Base-by-base conservation (phyloP, 2,113 vertebrate species). In the Stigmatopora argus region DNA sequence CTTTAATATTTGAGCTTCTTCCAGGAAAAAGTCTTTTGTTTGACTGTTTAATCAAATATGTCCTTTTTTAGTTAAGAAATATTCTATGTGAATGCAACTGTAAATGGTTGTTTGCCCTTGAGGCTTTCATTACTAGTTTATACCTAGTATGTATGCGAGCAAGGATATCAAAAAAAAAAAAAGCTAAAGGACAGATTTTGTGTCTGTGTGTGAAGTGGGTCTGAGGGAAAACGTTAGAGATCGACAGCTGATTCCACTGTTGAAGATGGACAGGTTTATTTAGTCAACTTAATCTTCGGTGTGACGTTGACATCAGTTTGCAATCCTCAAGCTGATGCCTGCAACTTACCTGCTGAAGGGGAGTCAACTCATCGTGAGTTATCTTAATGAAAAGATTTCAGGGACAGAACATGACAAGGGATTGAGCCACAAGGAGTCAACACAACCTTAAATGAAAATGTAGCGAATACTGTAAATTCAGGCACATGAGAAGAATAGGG, bases 361-460 rank as follows among this genome's bases (percentile, higher is more conserved):
- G 13, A 14, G 53, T 14, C 53, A 55, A 12, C 53, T 55, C 23
- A 44, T 18, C 38, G 41, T 44, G 35, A 61, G 58, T 61, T n/a
- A 17, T 19, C 35, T 44, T 61, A 44, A 61, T 61, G 58, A 44
- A 61, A 21, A 61, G 4, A 61, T 61, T 61, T 44, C 38, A 61
- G 38, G 19, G 34, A 55, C 38, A 14, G 59, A 61, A 19, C 38
- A 61, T 21, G 38, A 21, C 12, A 19, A 61, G 59, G 38, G 19
- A 45, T 45, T 15, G 10, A 60, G n/a, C 35, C 1, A 19, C 9
- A n/a, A 18, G 35, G 35, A 60, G 38, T n/a, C 38, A 4, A 17
- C n/a, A 60, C 4, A 21, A 10, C 38, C 34, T 5, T 11, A 59
- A 17, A 14, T 38, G 5, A 19, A 60, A 57, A 38, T n/a, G 35